Conservation (phyloP, 1,140 invertebrate genomes). For the Formica exsecta region DNA sequence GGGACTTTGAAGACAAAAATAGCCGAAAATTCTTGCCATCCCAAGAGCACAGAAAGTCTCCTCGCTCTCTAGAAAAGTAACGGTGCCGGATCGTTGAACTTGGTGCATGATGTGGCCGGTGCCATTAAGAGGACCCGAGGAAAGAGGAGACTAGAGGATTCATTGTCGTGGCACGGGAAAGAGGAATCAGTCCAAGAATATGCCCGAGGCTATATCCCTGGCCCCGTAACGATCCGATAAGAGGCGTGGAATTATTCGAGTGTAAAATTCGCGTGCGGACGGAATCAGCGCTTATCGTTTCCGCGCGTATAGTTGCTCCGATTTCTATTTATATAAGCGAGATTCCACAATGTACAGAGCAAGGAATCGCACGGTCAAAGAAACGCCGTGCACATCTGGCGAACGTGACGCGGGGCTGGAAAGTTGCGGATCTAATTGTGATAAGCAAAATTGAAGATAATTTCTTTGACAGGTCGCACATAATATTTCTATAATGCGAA, state of each 20-base stretch:
- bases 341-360: conserved; percentile 25
- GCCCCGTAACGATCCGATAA: conserved; percentile 68
- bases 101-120: conserved; percentile 56
- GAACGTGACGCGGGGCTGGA: background rate
- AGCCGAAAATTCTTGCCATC: conserved; percentile 77
- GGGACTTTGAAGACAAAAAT: conserved; percentile 81
- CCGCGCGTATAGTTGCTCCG: background rate
- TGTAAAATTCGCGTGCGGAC: conserved; percentile 48
- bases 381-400: conserved; percentile 25
- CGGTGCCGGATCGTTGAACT: conserved; percentile 78
- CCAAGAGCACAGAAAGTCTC: background rate
- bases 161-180: conserved; percentile 63
- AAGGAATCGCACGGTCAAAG: conserved; percentile 58
- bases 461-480: background rate
- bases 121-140: conserved; percentile 62
- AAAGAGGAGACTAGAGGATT: conserved; percentile 51
- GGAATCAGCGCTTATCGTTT: conserved; percentile 54
- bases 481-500: too few relatives aligned
- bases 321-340: conserved; percentile 36
- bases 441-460: background rate
- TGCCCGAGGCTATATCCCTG: conserved; percentile 12
- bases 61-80: conserved; percentile 73
- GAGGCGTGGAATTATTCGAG: conserved; percentile 64
- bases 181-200: conserved; percentile 44
- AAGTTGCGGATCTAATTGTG: background rate